These are phyloP conservation scores for Hormiphora californensis DNA, from an alignment of 37 sponge, comb jelly and placozoan genomes.

Conservation along the genomic window DNA sequence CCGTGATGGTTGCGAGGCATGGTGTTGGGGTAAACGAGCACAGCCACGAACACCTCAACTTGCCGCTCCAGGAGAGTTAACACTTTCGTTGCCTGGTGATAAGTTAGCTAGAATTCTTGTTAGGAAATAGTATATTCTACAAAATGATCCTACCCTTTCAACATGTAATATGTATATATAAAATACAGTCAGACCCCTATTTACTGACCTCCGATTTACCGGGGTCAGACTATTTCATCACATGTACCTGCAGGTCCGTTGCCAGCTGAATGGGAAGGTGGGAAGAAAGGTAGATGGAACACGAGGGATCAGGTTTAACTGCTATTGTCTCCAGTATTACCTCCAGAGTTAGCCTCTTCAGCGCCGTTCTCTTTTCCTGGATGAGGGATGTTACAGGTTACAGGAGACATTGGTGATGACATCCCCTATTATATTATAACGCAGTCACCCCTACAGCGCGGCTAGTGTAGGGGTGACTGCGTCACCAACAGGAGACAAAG, in stretches of 20 bases:
- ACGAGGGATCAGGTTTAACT: slow-evolving; percentile 8
- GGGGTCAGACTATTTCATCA: no score
- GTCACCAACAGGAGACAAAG: no score
- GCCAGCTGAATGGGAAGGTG: slow-evolving; percentile 27
- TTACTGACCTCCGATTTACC: no score
- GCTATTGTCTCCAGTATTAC: not conserved
- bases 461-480: no score
- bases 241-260: slow-evolving; percentile 9
- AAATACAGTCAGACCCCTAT: no score
- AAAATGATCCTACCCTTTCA: not conserved
- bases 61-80: slow-evolving; percentile 19
- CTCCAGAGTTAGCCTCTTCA: slow-evolving; percentile 8
- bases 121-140: not conserved
- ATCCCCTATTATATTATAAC: no score
- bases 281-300: slow-evolving; percentile 26
- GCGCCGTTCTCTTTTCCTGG: not conserved
- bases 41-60: not conserved
- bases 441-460: no score
- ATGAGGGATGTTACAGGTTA: not conserved
- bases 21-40: slow-evolving; percentile 16
- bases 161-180: not conserved
- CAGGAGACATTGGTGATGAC: no score
- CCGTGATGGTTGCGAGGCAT: slow-evolving; percentile 46
- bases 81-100: not conserved
- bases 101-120: no score